phyloP scores from a whole-genome alignment of 1,140 invertebrate species.

The Gryon sp. region DNA sequence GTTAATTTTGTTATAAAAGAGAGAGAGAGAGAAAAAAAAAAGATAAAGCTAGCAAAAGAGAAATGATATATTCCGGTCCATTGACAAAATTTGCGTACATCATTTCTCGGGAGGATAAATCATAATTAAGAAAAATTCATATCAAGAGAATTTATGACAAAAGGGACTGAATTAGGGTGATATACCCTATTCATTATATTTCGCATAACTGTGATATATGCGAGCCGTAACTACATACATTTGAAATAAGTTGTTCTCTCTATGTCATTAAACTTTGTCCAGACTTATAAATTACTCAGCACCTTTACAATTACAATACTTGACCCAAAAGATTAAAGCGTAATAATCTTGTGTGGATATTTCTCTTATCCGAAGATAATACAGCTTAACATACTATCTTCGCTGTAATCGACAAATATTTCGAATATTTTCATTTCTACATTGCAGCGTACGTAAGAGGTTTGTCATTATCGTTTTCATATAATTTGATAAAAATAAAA shows the following conservation, averaged over 20 bases:
- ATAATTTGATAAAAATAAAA: too few species aligned
- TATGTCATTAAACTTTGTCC: slow-evolving; percentile 47
- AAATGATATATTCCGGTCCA: not conserved
- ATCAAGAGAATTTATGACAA: slow-evolving; percentile 1
- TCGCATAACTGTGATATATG: slow-evolving; percentile 21
- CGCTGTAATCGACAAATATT: slow-evolving; percentile 15
- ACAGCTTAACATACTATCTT: not conserved
- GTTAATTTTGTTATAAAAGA: too few species aligned
- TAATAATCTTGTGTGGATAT: slow-evolving; percentile 5
- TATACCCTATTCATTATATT: slow-evolving; percentile 21
- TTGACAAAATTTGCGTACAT: not conserved
- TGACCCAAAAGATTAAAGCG: slow-evolving; percentile 42
- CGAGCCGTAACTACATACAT: not conserved
- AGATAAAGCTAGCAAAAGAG: too few species aligned
- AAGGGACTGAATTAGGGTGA: slow-evolving; percentile 15
- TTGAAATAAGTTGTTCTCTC: slow-evolving; percentile 8
- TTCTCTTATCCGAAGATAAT: slow-evolving; percentile 31
- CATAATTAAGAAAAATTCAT: slow-evolving; percentile 18
- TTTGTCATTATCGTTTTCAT: too few species aligned
- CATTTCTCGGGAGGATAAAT: not conserved
- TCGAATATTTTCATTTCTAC: not conserved
- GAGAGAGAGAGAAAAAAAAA: too few species aligned
- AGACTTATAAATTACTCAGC: slow-evolving; percentile 31
- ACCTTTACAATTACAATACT: slow-evolving; percentile 23
- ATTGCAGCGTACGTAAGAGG: too few species aligned